Evolutionary conservation across 2,888 invertebrate genomes (phyloP).

Genomic region (Dasypogon diadema): DNA sequence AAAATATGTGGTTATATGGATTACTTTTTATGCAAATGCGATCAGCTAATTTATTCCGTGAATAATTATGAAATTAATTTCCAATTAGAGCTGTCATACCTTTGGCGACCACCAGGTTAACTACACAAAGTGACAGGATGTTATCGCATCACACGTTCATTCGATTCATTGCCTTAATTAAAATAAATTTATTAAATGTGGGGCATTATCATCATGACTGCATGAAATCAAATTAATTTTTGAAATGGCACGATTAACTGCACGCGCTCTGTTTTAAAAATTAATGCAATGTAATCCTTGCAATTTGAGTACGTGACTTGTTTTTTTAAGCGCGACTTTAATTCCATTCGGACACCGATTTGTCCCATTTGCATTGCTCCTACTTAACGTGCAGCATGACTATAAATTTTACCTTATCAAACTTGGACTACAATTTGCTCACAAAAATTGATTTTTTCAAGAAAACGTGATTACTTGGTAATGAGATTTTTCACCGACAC

Average conservation of each 20-base stretch:
- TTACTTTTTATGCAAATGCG: slow-evolving; percentile 9
- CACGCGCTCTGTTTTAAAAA: slow-evolving; percentile 18
- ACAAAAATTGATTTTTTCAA: no score
- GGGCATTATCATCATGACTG: slow-evolving; percentile 15
- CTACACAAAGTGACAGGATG: slow-evolving; percentile 22
- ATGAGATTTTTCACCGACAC: no score
- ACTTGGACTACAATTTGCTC: no score
- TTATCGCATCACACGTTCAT: slow-evolving; percentile 36
- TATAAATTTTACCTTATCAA: no score
- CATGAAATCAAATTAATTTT: slow-evolving; percentile 33
- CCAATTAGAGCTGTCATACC: slow-evolving; percentile 18
- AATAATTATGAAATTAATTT: slow-evolving; percentile 26
- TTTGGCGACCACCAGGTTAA: background rate
- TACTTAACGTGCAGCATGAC: no score
- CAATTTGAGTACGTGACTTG: background rate
- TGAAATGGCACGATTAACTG: slow-evolving; percentile 16
- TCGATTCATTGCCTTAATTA: slow-evolving; percentile 38
- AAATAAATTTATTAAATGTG: slow-evolving; percentile 31
- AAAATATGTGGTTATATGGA: background rate
- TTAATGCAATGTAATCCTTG: background rate
- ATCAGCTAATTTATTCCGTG: background rate
- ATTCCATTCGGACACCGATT: no score
- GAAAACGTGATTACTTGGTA: no score
- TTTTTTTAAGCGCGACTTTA: background rate
- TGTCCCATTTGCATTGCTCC: no score